Evolutionary conservation across 1,140 invertebrate genomes (phyloP).

Genomic region (Papilio aristodemus): DNA sequence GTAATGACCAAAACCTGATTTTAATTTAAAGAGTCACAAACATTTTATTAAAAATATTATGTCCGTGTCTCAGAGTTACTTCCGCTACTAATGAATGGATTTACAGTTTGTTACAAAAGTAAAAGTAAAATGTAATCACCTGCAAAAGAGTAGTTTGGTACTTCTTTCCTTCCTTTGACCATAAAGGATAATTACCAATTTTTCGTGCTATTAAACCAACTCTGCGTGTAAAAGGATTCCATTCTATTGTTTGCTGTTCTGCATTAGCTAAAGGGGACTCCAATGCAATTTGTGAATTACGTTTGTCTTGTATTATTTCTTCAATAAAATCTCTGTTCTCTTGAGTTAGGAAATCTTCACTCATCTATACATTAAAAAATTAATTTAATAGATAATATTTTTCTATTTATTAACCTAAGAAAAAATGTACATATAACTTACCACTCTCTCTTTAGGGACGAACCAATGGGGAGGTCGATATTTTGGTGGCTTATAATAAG

Average conservation of each 20-base stretch:
- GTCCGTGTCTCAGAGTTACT: too few species aligned
- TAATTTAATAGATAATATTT: constrained; percentile 27
- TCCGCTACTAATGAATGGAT: too few species aligned
- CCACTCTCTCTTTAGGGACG: constrained; percentile 63
- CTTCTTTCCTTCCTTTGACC: constrained; percentile 92
- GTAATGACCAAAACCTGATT: too few species aligned
- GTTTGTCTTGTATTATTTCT: constrained; percentile 87
- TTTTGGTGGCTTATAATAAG: constrained; percentile 50
- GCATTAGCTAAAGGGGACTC: constrained; percentile 73
- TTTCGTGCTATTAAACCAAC: constrained; percentile 95
- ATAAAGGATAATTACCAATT: constrained; percentile 96
- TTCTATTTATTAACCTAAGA: constrained; percentile 2
- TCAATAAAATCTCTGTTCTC: constrained; percentile 92
- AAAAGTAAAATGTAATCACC: constrained; percentile 76
- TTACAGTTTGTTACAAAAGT: too few species aligned
- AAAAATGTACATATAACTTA: constrained; percentile 45
- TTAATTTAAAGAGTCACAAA: too few species aligned
- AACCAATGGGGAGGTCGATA: constrained; percentile 71
- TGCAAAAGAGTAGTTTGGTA: constrained; percentile 91
- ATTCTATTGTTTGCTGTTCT: constrained; percentile 82
- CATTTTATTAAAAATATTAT: too few species aligned
- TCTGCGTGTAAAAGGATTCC: constrained; percentile 84
- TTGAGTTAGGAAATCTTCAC: constrained; percentile 86
- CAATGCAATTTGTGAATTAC: constrained; percentile 61
- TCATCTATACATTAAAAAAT: constrained; percentile 73